Conservation (phyloP, 2,797 vertebrate genomes). For the Pteronotus mesoamericanus region DNA sequence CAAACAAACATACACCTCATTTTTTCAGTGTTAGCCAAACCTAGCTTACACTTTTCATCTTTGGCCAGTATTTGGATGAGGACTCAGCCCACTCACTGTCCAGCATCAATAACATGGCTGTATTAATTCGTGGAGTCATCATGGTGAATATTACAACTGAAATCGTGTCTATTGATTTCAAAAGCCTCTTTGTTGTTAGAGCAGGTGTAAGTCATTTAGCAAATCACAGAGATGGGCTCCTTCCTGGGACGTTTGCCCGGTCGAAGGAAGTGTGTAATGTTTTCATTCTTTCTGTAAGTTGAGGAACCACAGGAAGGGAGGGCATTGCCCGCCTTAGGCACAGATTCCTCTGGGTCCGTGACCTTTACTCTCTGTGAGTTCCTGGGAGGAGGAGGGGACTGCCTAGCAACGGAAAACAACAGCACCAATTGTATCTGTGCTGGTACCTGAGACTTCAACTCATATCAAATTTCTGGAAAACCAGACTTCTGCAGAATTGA, state of each 20-base stretch:
- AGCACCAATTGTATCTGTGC: background rate
- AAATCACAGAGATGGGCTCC: background rate
- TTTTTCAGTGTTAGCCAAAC: background rate
- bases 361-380: background rate
- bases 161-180: background rate
- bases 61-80: background rate
- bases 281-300: background rate
- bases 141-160: background rate
- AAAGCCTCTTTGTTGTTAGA: background rate
- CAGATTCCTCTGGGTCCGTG: background rate
- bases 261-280: background rate
- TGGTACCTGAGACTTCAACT: background rate
- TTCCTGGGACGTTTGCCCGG: background rate
- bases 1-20: background rate
- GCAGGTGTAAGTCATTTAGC: background rate
- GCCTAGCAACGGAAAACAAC: background rate
- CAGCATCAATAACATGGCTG: background rate
- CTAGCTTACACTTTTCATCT: background rate
- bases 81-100: background rate
- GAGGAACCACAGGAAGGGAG: background rate
- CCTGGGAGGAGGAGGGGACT: rapidly evolving
- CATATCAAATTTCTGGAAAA: conserved; percentile 61
- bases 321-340: background rate
- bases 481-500: conserved; percentile 22
- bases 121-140: background rate